These are phyloP conservation scores for Parauchenoglanis ngamensis DNA, from an alignment of 2,797 vertebrate species.

Conservation along the genomic window DNA sequence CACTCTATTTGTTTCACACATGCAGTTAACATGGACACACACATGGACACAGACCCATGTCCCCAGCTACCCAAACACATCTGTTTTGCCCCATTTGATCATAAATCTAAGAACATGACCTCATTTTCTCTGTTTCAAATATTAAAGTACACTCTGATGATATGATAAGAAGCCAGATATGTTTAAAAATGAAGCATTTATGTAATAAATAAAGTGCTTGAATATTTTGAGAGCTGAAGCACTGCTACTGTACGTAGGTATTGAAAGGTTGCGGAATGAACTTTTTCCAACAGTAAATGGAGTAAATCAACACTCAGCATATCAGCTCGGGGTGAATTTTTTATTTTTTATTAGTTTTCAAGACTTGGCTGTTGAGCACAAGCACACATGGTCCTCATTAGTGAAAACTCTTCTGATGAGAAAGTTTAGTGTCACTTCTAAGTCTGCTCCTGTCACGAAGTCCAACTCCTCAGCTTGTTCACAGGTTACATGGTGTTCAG, in stretches of 20 bases:
- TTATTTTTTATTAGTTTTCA: background rate
- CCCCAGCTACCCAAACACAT: background rate
- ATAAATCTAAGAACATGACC: slow-evolving; percentile 31
- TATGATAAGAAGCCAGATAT: background rate
- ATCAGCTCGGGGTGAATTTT: background rate
- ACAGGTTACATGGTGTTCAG: background rate
- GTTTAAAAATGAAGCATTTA: slow-evolving; percentile 5
- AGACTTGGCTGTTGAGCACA: background rate
- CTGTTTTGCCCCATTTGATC: slow-evolving; percentile 36
- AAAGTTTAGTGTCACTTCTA: background rate
- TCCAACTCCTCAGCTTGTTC: background rate
- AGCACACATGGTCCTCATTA: background rate
- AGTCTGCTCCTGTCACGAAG: background rate
- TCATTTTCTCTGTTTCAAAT: background rate
- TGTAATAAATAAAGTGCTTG: background rate
- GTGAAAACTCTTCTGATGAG: background rate
- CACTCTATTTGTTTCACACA: slow-evolving; percentile 23
- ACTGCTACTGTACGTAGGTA: background rate
- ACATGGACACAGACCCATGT: background rate
- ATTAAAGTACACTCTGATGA: background rate
- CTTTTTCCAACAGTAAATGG: background rate
- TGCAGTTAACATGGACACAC: slow-evolving; percentile 15
- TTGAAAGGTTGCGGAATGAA: background rate
- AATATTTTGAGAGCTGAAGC: background rate
- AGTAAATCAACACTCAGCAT: background rate